A percentile compares a stretch with the other conserved stretches of the same genome.
Evolutionary conservation across 2,888 invertebrate genomes (phyloP).

Genomic region (Harpalus rufipes): DNA sequence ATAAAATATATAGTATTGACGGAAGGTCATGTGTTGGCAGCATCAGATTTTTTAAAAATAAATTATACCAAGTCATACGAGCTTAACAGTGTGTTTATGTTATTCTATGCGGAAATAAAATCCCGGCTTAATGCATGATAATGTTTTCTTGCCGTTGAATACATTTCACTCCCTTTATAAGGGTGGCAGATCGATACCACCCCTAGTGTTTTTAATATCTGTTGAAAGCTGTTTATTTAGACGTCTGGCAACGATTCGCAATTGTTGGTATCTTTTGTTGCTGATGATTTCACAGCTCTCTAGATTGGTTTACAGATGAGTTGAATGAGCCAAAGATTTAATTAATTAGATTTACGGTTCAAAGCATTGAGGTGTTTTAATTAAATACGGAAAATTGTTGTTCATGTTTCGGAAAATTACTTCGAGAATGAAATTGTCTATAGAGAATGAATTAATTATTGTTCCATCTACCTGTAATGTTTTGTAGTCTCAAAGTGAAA

Average conservation of each 20-base stretch:
- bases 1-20: too few relatives aligned
- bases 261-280: neutral
- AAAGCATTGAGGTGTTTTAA: constrained; percentile 2
- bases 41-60: too few relatives aligned
- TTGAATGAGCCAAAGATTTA: neutral
- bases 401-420: neutral
- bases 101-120: neutral
- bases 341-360: constrained; percentile 3
- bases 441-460: neutral
- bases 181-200: neutral
- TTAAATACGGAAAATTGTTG: neutral
- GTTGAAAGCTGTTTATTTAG: neutral
- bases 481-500: too few relatives aligned
- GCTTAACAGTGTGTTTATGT: neutral
- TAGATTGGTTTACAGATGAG: constrained; percentile 5
- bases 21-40: too few relatives aligned
- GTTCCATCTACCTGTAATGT: too few relatives aligned
- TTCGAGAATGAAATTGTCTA: neutral
- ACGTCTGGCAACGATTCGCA: neutral
- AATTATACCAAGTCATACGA: too few relatives aligned
- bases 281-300: neutral
- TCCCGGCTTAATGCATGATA: neutral
- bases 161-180: neutral
- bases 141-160: neutral
- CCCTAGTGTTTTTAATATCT: neutral